Conservation (phyloP, 2,888 invertebrate genomes). For the Sympetrum striolatum region DNA sequence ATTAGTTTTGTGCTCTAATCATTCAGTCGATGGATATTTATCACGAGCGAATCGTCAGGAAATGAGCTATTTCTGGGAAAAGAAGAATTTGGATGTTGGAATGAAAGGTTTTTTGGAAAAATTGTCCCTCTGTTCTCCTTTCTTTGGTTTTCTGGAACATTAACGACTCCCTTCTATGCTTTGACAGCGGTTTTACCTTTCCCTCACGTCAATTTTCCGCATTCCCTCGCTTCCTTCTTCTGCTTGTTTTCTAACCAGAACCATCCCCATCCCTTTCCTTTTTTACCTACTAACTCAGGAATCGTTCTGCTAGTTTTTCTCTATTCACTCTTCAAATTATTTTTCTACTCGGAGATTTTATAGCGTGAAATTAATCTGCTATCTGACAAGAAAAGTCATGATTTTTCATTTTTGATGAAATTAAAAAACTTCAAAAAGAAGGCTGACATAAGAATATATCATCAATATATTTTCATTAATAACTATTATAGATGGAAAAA, state of each 20-base stretch:
- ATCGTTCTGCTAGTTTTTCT: not conserved
- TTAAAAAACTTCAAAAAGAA: not conserved
- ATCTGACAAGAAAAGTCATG: not conserved
- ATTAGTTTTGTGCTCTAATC: too few species aligned
- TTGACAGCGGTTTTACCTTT: constrained; percentile 12
- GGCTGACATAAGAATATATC: too few species aligned
- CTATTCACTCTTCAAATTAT: not conserved
- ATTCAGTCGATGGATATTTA: too few species aligned
- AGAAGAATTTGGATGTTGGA: not conserved
- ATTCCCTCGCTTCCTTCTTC: not conserved
- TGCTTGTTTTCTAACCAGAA: not conserved
- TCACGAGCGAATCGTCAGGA: too few species aligned
- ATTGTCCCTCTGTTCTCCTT: not conserved
- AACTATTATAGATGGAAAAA: too few species aligned
- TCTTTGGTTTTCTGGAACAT: not conserved
- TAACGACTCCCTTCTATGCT: not conserved
- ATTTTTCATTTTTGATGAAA: too few species aligned
- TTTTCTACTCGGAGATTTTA: not conserved
- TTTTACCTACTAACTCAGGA: not conserved
- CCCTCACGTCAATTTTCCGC: not conserved
- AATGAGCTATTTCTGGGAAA: too few species aligned
- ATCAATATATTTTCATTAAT: too few species aligned
- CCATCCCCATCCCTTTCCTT: not conserved
- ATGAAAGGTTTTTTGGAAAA: not conserved
- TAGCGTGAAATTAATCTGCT: not conserved